A percentile compares a stretch with the other conserved stretches of the same genome.
phyloP scores from a whole-genome alignment of 2,797 vertebrate genomes.

The Protosalanx chinensis region DNA sequence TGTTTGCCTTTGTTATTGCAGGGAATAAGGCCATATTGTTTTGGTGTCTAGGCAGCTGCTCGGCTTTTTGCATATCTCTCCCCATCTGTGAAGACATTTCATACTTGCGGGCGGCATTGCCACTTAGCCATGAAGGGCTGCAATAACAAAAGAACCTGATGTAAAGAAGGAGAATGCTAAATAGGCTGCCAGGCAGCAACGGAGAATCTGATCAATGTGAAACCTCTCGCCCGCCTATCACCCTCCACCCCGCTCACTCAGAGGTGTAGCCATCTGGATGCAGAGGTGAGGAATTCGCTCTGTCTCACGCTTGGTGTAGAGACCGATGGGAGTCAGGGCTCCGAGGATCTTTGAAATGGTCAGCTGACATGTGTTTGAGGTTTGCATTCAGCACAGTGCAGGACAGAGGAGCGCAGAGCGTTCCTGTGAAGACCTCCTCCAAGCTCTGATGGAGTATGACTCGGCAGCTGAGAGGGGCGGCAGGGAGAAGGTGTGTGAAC shows the following conservation, averaged over 20 bases:
- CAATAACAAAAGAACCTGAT: constrained; percentile 42
- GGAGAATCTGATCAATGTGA: constrained; percentile 52
- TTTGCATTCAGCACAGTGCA: constrained; percentile 36
- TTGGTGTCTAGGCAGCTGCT: constrained; percentile 37
- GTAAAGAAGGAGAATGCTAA: constrained; percentile 52
- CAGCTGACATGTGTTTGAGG: constrained; percentile 14
- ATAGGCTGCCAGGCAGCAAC: constrained; percentile 47
- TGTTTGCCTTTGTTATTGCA: constrained; percentile 13
- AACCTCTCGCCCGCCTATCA: constrained; percentile 43
- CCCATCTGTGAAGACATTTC: constrained; percentile 40
- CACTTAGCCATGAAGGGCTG: constrained; percentile 31
- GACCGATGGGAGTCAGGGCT: constrained; percentile 50
- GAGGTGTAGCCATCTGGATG: constrained; percentile 34
- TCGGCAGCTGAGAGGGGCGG: constrained; percentile 21
- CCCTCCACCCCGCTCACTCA: constrained; percentile 24
- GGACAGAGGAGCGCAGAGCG: not conserved
- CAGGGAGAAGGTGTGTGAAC: constrained; percentile 26
- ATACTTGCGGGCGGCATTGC: constrained; percentile 17
- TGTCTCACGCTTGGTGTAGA: constrained; percentile 54
- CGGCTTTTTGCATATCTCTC: constrained; percentile 38
- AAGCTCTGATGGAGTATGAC: constrained; percentile 30
- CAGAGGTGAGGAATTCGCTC: constrained; percentile 49
- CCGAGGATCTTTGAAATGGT: constrained; percentile 36
- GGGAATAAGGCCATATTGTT: constrained; percentile 37
- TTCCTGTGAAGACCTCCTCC: not conserved